Evolutionary conservation across 2,113 vertebrate genomes (phyloP), one percentile per base, ranked within the genome.

Genomic region (Spilogale gracilis): DNA sequence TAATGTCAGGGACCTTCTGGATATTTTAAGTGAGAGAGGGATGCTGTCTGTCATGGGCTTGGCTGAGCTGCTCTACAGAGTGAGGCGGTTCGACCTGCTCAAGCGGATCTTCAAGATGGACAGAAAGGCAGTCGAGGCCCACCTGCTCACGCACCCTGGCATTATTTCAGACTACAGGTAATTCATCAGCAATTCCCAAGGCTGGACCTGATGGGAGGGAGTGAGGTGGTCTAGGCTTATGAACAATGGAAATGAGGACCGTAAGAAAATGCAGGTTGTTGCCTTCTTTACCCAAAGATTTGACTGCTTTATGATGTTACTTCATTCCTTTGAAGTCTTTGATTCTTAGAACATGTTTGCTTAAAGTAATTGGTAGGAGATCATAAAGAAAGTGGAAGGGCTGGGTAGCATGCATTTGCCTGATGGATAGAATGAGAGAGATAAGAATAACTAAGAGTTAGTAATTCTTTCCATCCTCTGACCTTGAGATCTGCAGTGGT

Each of bases 11-110:
- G 98, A 99, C 9, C 96, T 99, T 27, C 84, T 99, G 74, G 85
- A 95, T 25, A 54, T 94, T 81, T 95, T 99, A 91, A 98, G 96
- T 38, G 98, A 99, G 20, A 98, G 93, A 82, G 98, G 97, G 30
- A 95, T 97, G 61, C 91, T 99, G 48, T 94, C 98, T 30, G 5
- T 1, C 11, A 2, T 45, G 81, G 96, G 79, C 17, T 97, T 99
- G 79, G 95, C 96, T 3, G 99, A 99, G 96, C 98, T 99, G 61
- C 89, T 99, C 61, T 98, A 99, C 86, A 98, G 98, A 67, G 93
- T 99, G 61, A 98, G 98, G 74, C 99, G 99, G 5, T 99, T 99
- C 92, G 99, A 99, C 89, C 98, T 99, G 85, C 97, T 99, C 43
- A 99, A 97, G 80, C 98, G 95, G 54, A 94, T 99, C 52, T 96